Base-by-base conservation (phyloP, 2,797 vertebrate genomes). In the Dicrostonyx torquatus region DNA sequence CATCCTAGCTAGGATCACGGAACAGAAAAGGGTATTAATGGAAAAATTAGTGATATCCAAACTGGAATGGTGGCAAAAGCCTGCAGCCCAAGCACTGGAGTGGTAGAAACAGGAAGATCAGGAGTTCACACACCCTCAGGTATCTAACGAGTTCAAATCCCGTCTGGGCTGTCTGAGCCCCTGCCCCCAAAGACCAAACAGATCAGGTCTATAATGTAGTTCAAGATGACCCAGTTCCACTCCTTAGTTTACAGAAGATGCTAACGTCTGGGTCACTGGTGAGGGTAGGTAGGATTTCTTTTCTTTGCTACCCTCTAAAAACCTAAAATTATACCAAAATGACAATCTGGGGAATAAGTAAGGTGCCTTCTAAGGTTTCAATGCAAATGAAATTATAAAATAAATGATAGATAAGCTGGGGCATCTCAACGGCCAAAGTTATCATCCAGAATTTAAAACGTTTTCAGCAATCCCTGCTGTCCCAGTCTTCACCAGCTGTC, bases 351-450 rank as follows among this genome's bases (percentile, higher is more conserved):
- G 17, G 66, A 64, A 53, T 48, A n/a, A 77, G 34, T 40, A 72
- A 89, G 86, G 85, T 11, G 12, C 29, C 78, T 70, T 40, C 45
- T 85, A 66, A 94, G 77, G 60, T 60, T 83, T n/a, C 7, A 80
- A 85, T 60, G 85, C 40, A 78, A 87, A 64, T 68, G 55, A 82
- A 77, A 91, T 88, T 31, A 82, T 76, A 89, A 86, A 83, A 58
- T 82, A 70, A 87, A 73, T 6, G 50, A 6, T 34, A 83, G 62
- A 60, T 34, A 76, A 85, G 24, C 22, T 17, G 12, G 58, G 26
- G 17, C 55, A 48, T 37, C 34, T 20, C 8, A 18, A 40, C 40
- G 50, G 66, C 76, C 13, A 48, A 82, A 10, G 13, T 45, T 64
- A 43, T 15, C 10, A 0, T 45, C 72, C 31, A 45, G 58, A 29